These are phyloP conservation scores for Paracanthobrama guichenoti DNA, from an alignment of 2,113 vertebrate genomes.

Conservation along the genomic window DNA sequence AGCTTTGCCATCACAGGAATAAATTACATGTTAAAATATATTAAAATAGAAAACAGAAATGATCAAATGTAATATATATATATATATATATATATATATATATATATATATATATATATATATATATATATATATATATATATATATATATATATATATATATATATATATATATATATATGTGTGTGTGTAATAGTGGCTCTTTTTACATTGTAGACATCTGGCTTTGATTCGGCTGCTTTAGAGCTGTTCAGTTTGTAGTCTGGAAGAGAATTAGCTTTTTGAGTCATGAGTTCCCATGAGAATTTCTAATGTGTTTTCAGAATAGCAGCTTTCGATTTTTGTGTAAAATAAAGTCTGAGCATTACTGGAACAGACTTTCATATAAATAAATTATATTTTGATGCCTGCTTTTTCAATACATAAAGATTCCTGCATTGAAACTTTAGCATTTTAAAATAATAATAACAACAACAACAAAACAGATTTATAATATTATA, in stretches of 20 bases:
- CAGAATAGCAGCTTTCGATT: not conserved
- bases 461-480: too few relatives aligned
- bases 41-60: too few relatives aligned
- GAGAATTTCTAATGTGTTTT: not conserved
- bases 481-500: too few relatives aligned
- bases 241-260: not conserved
- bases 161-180: too few relatives aligned
- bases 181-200: not conserved
- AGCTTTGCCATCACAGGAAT: too few relatives aligned
- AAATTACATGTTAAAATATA: too few relatives aligned
- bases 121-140: too few relatives aligned
- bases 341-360: slow-evolving; percentile 14
- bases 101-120: too few relatives aligned
- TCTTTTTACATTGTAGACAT: not conserved
- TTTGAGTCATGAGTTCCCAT: not conserved
- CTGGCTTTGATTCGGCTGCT: not conserved
- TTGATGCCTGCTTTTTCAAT: not conserved
- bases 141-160: too few relatives aligned
- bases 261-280: not conserved
- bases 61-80: too few relatives aligned
- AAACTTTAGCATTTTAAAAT: not conserved
- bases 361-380: slow-evolving; percentile 5
- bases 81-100: too few relatives aligned
- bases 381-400: not conserved
- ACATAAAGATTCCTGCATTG: too few relatives aligned